Evolutionary conservation across 2,888 invertebrate species (phyloP), one percentile per base, ranked within the genome.

Genomic region (Acleris laterana): DNA sequence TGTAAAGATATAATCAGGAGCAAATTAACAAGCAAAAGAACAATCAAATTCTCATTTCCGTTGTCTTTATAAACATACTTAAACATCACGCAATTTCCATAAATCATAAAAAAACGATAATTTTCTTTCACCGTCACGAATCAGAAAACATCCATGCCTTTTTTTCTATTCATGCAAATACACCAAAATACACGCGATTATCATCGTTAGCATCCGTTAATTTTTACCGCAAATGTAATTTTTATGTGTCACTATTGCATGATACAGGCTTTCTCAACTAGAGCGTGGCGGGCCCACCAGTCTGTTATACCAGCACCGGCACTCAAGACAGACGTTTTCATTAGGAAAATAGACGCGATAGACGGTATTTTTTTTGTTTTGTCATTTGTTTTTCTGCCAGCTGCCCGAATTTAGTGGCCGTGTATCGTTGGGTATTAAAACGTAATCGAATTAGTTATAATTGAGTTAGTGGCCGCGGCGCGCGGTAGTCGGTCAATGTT

Each of bases 381-480:
- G 46, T 49, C 16, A 38, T 13, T n/a, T 17, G 42, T 58, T 28
- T 59, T 52, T 55, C n/a, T 20, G 5, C 19, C 25, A 19, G 38
- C 38, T 22, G 46, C 69, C 68, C 68, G 58, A 51, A 63, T 62
- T 68, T 61, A 44, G 60, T 71, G 52, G 76, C 78, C 74, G 77
- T 74, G 75, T 74, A 73, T 77, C 76, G 80, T 79, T 76, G 72
- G 69, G 74, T 69, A 83, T 81, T 83, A 88, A 86, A 79, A 80
- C 76, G 72, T 92, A 92, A 92, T 92, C 82, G 83, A 90, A 90
- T 92, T 92, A 92, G 83, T 69, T 65, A 62, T 92, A 92, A 92
- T 92, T 89, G 77, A 88, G 90, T 92, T 91, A 90, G 82, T 83
- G 13, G 79, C 78, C 81, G 77, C 77, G 70, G 73, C 70, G 71